Evolutionary conservation across 2,888 invertebrate genomes (phyloP).

Genomic region (Shargacucullia verbasci): DNA sequence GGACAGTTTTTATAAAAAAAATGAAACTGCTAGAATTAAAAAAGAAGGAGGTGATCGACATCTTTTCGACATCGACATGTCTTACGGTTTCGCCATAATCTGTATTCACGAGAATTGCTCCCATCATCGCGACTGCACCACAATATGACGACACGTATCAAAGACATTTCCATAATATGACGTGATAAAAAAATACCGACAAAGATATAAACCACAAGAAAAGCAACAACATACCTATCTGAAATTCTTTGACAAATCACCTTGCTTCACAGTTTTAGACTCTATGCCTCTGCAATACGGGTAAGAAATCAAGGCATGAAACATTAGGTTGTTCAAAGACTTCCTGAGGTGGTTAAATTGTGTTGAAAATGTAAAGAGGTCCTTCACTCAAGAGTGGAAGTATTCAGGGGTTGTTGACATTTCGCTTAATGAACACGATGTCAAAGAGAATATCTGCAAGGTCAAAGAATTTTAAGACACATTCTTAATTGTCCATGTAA

Average conservation of each 20-base stretch:
- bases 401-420: constrained; percentile 29
- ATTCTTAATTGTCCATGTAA: neutral
- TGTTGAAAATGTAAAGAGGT: constrained; percentile 26
- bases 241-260: constrained; percentile 10
- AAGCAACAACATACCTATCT: constrained; percentile 7
- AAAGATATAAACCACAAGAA: constrained; percentile 16
- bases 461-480: neutral
- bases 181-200: constrained; percentile 15
- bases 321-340: constrained; percentile 6
- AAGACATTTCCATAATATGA: constrained; percentile 15
- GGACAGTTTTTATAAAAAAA: no score
- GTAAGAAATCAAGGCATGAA: constrained; percentile 15
- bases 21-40: no score
- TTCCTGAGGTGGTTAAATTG: constrained; percentile 32
- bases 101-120: no score
- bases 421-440: constrained; percentile 4
- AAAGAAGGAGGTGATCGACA: no score
- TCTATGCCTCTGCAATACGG: neutral
- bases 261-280: constrained; percentile 8
- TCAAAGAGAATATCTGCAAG: constrained; percentile 13
- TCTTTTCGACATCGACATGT: no score
- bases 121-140: no score
- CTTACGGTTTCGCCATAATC: no score
- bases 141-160: neutral
- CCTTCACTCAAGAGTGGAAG: constrained; percentile 1